phyloP scores from a whole-genome alignment of 2,113 vertebrate species.

The Mesitornis unicolor region DNA sequence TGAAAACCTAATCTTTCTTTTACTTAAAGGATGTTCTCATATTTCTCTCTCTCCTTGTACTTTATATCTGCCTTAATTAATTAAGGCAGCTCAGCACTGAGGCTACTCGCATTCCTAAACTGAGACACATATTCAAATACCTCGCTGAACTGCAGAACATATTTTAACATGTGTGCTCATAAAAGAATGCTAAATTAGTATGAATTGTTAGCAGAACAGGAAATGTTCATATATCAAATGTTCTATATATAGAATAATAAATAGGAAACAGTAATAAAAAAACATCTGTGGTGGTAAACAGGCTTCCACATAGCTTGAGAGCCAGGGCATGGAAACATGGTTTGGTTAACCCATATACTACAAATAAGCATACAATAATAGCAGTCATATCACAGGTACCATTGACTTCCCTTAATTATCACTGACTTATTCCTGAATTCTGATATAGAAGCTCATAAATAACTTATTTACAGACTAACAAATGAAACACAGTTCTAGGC shows the following conservation, averaged over 20 bases:
- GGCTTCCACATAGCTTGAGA: background rate
- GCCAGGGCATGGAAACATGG: background rate
- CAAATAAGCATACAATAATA: background rate
- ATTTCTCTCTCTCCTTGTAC: background rate
- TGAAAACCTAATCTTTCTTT: slow-evolving; percentile 27
- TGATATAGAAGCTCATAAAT: background rate
- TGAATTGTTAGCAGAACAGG: background rate
- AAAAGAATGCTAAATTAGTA: background rate
- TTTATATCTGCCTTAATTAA: slow-evolving; percentile 15
- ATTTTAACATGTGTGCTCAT: background rate
- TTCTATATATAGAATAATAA: slow-evolving; percentile 14
- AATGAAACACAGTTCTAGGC: background rate
- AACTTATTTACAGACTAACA: background rate
- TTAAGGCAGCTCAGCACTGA: background rate
- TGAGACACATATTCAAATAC: background rate
- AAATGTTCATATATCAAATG: background rate
- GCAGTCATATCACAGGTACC: background rate
- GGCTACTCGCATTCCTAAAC: background rate
- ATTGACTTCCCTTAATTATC: background rate
- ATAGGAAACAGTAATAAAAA: background rate
- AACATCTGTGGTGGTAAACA: background rate
- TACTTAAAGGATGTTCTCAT: background rate
- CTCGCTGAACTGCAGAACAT: background rate
- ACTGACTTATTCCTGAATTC: background rate
- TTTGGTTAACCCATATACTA: background rate